These are phyloP conservation scores for Galerucella pusilla DNA, from an alignment of 2,888 invertebrate genomes.

Conservation along the genomic window DNA sequence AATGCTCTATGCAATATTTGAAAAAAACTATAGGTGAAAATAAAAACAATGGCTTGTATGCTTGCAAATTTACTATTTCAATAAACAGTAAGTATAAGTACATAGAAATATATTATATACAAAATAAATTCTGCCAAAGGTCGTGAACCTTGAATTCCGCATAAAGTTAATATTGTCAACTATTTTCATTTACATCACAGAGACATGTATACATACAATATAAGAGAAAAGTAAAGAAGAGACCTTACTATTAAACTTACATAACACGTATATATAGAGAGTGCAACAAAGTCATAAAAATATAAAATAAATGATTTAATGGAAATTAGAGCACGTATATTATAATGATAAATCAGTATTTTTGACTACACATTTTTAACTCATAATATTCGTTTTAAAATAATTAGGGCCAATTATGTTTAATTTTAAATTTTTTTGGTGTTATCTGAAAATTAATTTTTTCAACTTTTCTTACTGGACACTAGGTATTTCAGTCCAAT, in stretches of 20 bases:
- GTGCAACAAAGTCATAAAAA: constrained; percentile 14
- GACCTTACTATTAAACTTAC: constrained; percentile 9
- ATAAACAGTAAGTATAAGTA: constrained; percentile 55
- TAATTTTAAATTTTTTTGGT: neutral
- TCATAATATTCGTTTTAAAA: neutral
- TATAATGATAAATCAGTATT: neutral
- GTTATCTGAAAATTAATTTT: neutral
- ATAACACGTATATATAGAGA: constrained; percentile 6
- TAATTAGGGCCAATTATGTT: neutral
- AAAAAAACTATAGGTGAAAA: neutral
- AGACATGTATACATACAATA: constrained; percentile 43
- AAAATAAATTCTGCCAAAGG: constrained; percentile 56
- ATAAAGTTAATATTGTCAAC: constrained; percentile 56
- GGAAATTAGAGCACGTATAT: neutral
- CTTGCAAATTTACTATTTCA: constrained; percentile 58
- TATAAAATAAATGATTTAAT: constrained; percentile 2
- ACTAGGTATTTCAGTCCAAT: neutral
- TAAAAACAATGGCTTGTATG: constrained; percentile 39
- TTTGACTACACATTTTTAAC: neutral
- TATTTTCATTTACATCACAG: constrained; percentile 59
- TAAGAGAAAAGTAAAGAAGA: constrained; percentile 27
- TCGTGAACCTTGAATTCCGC: constrained; percentile 47
- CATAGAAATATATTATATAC: constrained; percentile 61
- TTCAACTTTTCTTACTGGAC: neutral
- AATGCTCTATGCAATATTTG: too few relatives aligned